phyloP scores from a whole-genome alignment of 2,113 vertebrate genomes.

The Tetrao urogallus region DNA sequence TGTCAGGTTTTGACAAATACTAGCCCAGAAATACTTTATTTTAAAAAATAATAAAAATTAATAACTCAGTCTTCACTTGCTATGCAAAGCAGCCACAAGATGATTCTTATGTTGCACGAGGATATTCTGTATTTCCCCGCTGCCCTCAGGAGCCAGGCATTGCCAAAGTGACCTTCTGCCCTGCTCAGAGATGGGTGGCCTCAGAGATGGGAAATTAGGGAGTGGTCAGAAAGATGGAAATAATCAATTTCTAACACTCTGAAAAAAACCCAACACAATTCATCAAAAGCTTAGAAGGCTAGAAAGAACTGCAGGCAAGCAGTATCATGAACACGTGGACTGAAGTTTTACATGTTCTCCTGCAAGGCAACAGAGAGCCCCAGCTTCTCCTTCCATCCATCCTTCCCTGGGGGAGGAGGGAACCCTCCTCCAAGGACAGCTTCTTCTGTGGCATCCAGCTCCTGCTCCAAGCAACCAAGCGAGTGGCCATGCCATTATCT shows the following conservation, averaged over 20 bases:
- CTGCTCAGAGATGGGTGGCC: not conserved
- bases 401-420: not conserved
- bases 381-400: not conserved
- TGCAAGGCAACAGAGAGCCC: not conserved
- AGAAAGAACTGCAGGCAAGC: not conserved
- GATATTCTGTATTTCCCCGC: not conserved
- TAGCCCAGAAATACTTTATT: not conserved
- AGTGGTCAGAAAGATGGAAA: not conserved
- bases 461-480: not conserved
- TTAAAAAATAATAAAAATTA: not conserved
- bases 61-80: not conserved
- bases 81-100: not conserved
- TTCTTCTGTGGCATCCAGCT: rapidly evolving
- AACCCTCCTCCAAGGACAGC: not conserved
- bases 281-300: not conserved
- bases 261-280: not conserved
- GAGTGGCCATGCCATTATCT: not conserved
- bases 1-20: not conserved
- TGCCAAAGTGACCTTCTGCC: not conserved
- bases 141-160: not conserved
- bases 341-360: not conserved
- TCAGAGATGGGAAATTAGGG: not conserved
- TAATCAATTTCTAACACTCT: not conserved
- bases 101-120: not conserved
- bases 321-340: not conserved